phyloP scores from a whole-genome alignment of 2,888 invertebrate genomes.

The Brenthis hecate region DNA sequence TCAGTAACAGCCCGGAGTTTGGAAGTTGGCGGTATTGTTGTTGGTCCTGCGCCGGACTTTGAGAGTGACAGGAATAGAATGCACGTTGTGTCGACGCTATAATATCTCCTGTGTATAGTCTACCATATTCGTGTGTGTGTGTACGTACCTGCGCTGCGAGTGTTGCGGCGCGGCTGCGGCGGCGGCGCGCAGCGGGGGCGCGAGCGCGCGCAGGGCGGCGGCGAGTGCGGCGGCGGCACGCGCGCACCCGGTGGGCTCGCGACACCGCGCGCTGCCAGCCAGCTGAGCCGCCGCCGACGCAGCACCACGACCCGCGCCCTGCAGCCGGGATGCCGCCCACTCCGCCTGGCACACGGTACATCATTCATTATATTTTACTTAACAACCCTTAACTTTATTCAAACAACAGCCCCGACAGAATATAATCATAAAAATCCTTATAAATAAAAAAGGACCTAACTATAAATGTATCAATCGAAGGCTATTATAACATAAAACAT shows the following conservation, averaged over 20 bases:
- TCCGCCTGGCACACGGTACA: slow-evolving; percentile 53
- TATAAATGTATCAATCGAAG: too few species aligned
- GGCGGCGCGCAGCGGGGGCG: slow-evolving; percentile 89
- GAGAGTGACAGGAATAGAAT: too few species aligned
- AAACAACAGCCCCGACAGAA: too few species aligned
- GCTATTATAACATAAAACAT: too few species aligned
- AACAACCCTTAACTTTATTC: too few species aligned
- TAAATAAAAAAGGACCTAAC: too few species aligned
- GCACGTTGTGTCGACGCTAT: too few species aligned
- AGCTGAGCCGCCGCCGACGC: slow-evolving; percentile 93
- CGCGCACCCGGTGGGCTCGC: slow-evolving; percentile 89
- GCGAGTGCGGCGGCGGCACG: slow-evolving; percentile 92
- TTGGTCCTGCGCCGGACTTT: too few species aligned
- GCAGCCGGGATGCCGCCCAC: slow-evolving; percentile 72
- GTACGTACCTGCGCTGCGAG: slow-evolving; percentile 40
- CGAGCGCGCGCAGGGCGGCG: slow-evolving; percentile 87
- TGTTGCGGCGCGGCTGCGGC: slow-evolving; percentile 82
- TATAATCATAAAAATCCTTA: too few species aligned
- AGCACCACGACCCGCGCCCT: slow-evolving; percentile 85
- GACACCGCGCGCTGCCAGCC: slow-evolving; percentile 91
- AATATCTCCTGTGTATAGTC: too few species aligned
- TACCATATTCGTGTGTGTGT: background rate
- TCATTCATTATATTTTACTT: background rate
- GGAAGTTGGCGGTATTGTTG: too few species aligned
- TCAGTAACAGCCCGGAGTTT: too few species aligned